Evolutionary conservation across 1,140 invertebrate genomes (phyloP).

Genomic region (Grapholita molesta): DNA sequence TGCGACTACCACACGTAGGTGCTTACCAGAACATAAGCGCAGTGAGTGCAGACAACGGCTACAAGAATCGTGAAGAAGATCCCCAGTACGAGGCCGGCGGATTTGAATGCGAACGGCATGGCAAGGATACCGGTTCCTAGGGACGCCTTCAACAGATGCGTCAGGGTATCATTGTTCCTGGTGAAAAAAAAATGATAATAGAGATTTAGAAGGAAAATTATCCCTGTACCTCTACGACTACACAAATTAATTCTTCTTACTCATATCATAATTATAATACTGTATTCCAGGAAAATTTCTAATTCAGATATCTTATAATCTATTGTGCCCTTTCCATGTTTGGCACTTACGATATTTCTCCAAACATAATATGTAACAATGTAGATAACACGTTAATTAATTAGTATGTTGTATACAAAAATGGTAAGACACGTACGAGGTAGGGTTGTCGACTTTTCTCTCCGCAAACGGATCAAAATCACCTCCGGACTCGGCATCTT

Average conservation of each 20-base stretch:
- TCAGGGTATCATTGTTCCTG: conserved; percentile 90
- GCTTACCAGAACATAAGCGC: conserved; percentile 91
- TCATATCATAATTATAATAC: no score
- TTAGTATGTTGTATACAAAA: no score
- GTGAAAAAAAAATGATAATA: conserved; percentile 22
- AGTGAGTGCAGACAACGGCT: conserved; percentile 91
- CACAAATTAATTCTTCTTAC: no score
- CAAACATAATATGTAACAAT: conserved; percentile 18
- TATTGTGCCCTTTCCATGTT: no score
- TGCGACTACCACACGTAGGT: no score
- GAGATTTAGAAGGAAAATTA: neutral
- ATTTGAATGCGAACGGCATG: conserved; percentile 92
- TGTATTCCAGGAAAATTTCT: no score
- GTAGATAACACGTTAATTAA: no score
- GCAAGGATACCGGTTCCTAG: conserved; percentile 95
- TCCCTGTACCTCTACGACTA: no score
- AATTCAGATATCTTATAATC: no score
- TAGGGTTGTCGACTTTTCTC: conserved; percentile 85
- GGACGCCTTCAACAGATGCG: conserved; percentile 92
- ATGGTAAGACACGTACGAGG: conserved; percentile 88
- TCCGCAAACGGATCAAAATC: conserved; percentile 86
- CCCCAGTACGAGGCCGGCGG: conserved; percentile 87
- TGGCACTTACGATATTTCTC: no score
- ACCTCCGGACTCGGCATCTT: conserved; percentile 67
- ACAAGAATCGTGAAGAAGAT: conserved; percentile 89